phyloP scores from a whole-genome alignment of 1,140 invertebrate species.

The Chymomyza costata region DNA sequence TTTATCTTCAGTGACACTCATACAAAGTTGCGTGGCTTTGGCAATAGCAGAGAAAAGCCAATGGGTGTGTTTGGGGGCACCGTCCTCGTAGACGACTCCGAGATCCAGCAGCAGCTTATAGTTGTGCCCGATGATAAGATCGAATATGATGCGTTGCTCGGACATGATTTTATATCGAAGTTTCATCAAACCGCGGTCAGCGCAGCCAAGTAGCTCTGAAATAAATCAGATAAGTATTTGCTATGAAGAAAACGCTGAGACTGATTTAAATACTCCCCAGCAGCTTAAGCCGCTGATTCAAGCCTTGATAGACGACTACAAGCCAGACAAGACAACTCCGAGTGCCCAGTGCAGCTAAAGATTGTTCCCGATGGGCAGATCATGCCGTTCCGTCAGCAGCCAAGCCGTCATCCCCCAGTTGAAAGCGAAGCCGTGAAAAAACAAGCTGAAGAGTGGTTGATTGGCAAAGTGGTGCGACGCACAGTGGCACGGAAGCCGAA shows the following conservation, averaged over 20 bases:
- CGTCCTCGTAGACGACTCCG: slow-evolving; percentile 7
- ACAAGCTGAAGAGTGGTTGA: background rate
- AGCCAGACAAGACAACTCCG: background rate
- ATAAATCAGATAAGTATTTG: slow-evolving; percentile 7
- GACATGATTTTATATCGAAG: slow-evolving; percentile 7
- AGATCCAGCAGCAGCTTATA: slow-evolving; percentile 6
- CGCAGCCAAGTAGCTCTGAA: background rate
- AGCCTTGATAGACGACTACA: slow-evolving; percentile 6
- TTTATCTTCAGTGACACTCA: background rate
- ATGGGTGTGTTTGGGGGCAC: slow-evolving; percentile 1
- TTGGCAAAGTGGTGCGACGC: background rate
- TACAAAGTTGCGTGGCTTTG: slow-evolving; percentile 7
- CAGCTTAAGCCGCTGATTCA: slow-evolving; percentile 5
- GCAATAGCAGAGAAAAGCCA: background rate
- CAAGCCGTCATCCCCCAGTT: slow-evolving; percentile 1
- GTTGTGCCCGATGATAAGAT: slow-evolving; percentile 12
- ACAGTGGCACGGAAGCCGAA: no score
- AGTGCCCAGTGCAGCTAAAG: slow-evolving; percentile 1
- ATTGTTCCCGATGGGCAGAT: background rate
- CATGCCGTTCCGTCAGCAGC: slow-evolving; percentile 2
- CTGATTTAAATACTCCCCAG: slow-evolving; percentile 1
- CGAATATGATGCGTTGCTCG: slow-evolving; percentile 6
- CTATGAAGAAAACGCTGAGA: background rate
- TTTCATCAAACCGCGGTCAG: background rate
- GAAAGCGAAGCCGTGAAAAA: background rate